Conservation (phyloP, 2,888 invertebrate species). For the Drosophila greeni region DNA sequence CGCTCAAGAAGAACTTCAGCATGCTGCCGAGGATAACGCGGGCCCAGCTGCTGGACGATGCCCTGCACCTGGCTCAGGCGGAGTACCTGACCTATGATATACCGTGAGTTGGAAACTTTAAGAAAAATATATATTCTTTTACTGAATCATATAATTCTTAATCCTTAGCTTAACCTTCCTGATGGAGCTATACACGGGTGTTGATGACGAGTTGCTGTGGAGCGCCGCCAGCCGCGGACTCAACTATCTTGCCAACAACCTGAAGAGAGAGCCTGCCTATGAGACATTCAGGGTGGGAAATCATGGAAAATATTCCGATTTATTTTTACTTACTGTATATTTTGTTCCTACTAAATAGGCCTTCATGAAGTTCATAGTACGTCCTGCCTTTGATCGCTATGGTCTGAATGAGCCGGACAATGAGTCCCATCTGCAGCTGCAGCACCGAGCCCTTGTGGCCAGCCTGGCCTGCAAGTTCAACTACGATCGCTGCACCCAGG, state of each 20-base stretch:
- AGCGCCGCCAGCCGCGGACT: constrained; percentile 81
- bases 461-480: constrained; percentile 81
- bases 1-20: constrained; percentile 81
- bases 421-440: constrained; percentile 80
- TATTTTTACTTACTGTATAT: background rate
- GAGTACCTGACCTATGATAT: constrained; percentile 81
- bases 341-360: constrained; percentile 62
- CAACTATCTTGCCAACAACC: constrained; percentile 81
- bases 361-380: constrained; percentile 78
- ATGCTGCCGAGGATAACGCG: constrained; percentile 82
- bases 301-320: fast-evolving
- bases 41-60: constrained; percentile 86
- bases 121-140: background rate
- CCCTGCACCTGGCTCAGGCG: constrained; percentile 81
- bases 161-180: constrained; percentile 78
- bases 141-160: background rate
- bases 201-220: constrained; percentile 83
- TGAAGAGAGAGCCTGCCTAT: constrained; percentile 81
- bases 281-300: constrained; percentile 81
- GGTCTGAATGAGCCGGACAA: constrained; percentile 79
- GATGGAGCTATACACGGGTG: constrained; percentile 79
- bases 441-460: constrained; percentile 80
- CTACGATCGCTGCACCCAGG: constrained; percentile 80
- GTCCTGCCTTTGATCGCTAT: constrained; percentile 78
- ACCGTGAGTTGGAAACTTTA: constrained; percentile 68